phyloP scores from a whole-genome alignment of 2,888 invertebrate species.

The Eudasyphora cyanicolor region DNA sequence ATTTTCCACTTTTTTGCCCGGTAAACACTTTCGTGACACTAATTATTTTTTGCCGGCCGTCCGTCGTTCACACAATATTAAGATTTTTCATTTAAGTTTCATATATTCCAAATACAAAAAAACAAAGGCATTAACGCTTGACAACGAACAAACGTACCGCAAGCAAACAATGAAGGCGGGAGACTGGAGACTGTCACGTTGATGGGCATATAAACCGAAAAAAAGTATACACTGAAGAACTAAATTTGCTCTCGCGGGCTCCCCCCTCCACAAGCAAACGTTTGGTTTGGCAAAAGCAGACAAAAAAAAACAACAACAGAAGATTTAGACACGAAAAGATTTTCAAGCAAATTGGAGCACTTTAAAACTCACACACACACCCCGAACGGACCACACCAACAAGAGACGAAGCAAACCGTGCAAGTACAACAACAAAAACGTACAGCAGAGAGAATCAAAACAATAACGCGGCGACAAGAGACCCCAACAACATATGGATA shows the following conservation, averaged over 20 bases:
- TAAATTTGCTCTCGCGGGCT: slow-evolving; percentile 43
- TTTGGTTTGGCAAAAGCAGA: too few relatives aligned
- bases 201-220: slow-evolving; percentile 58
- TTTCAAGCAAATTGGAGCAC: too few relatives aligned
- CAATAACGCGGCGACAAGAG: not conserved
- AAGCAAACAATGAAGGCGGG: slow-evolving; percentile 60
- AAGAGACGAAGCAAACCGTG: not conserved
- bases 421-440: not conserved
- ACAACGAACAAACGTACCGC: slow-evolving; percentile 46
- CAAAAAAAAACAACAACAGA: slow-evolving; percentile 25
- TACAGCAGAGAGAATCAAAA: slow-evolving; percentile 18
- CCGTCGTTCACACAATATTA: too few relatives aligned
- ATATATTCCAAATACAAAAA: too few relatives aligned
- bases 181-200: slow-evolving; percentile 67
- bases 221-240: slow-evolving; percentile 39
- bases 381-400: slow-evolving; percentile 11
- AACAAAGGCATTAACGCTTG: slow-evolving; percentile 15
- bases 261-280: slow-evolving; percentile 18
- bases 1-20: not conserved
- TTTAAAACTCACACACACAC: slow-evolving; percentile 5
- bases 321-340: too few relatives aligned
- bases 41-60: too few relatives aligned
- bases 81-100: too few relatives aligned
- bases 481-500: not conserved
- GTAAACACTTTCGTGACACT: not conserved